A percentile compares a stretch with the other conserved stretches of the same genome.
phyloP scores from a whole-genome alignment of 2,888 invertebrate species.

The Auanema freiburgensis region DNA sequence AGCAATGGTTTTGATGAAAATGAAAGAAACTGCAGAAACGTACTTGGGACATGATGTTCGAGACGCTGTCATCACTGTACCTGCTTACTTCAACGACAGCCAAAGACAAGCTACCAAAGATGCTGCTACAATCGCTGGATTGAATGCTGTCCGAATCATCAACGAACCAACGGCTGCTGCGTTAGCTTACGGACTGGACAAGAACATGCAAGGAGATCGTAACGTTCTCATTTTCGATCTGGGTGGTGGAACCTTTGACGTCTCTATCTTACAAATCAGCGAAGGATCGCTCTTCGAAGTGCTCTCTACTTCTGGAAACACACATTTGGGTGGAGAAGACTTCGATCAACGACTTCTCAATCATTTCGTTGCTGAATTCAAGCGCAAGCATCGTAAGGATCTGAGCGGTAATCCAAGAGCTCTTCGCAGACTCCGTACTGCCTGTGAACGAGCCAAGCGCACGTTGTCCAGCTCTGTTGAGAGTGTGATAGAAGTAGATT shows the following conservation, averaged over 20 bases:
- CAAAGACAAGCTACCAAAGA: conserved; percentile 74
- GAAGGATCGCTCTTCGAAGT: too few species aligned
- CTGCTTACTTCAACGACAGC: conserved; percentile 77
- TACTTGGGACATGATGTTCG: conserved; percentile 53
- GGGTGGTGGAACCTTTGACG: conserved; percentile 70
- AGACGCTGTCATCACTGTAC: conserved; percentile 84
- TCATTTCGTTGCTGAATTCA: conserved; percentile 66
- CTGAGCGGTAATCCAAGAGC: conserved; percentile 83
- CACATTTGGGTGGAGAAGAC: too few species aligned
- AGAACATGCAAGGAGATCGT: conserved; percentile 50
- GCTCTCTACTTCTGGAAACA: too few species aligned
- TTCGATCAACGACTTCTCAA: conserved; percentile 63
- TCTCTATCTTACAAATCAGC: too few species aligned
- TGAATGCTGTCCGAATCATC: conserved; percentile 68
- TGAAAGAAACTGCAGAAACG: too few species aligned
- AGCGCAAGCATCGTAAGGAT: conserved; percentile 78
- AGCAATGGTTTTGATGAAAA: too few species aligned
- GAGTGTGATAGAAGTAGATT: conserved; percentile 83
- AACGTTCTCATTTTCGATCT: conserved; percentile 62
- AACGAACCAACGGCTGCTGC: conserved; percentile 73
- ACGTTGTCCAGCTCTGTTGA: conserved; percentile 70
- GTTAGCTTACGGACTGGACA: conserved; percentile 76
- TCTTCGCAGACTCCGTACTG: conserved; percentile 83
- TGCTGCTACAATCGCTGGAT: conserved; percentile 66
- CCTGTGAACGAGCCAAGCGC: conserved; percentile 76